Evolutionary conservation across 2,797 vertebrate species (phyloP), one percentile per base, ranked within the genome.

Genomic region (Phaenicophaeus curvirostris): DNA sequence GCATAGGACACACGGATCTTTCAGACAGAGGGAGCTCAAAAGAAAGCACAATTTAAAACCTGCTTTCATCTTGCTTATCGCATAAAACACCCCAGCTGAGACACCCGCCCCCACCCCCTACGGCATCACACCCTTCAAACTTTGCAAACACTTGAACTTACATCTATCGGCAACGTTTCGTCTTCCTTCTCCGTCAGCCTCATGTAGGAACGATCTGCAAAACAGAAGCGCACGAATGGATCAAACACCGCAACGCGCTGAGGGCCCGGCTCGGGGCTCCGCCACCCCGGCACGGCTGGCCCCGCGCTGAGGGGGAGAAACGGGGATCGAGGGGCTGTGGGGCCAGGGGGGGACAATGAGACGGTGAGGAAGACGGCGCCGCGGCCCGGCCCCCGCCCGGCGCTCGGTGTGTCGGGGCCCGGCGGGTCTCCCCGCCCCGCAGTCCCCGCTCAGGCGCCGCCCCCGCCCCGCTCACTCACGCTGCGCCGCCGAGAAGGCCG

Each of bases 161-260:
- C 99, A 97, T 99, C 99, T 97, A 99, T 97, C 25, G 99, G 99
- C 97, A 99, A 98, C 11, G 99, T 99, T 96, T 99, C 99, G 30
- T 99, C 99, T 96, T 99, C 99, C 96, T 99, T 99, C 97, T 99
- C 99, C 93, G 99, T 99, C 96, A 99, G 97, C 84, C 99, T 97
- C 99, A 99, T 99, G 82, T 99, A 99, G 31, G 99, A 99, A 85
- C 99, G 99, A 98, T 99, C 99, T 99, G 96, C 65, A 95, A 94
- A 88, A 85, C 91, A 98, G 93, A 97, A 96, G 78, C 59, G 89
- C 14, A 48, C 21, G 46, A 19, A 20, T 6, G 46, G 9, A 13
- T 48, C 46, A 48, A 24, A 48, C 46, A 23, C 46, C 46, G 46
- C 39, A 39, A 39, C 39, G 39, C 13, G 13, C 39, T 9, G 39